These are phyloP conservation scores for Epinephelus fuscoguttatus DNA, from an alignment of 2,113 vertebrate genomes.

Conservation along the genomic window DNA sequence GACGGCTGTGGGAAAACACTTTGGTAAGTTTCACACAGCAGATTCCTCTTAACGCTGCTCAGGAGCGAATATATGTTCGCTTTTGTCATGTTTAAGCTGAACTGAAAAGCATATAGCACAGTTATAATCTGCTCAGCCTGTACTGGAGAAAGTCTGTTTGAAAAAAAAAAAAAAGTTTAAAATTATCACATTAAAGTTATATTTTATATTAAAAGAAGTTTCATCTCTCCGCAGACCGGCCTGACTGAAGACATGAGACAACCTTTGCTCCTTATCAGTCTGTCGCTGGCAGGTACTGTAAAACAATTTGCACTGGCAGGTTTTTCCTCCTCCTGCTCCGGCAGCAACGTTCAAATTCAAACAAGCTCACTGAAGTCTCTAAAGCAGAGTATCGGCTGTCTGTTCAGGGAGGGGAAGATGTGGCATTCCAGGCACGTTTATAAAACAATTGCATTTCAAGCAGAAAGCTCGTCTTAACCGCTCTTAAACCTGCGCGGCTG, in stretches of 20 bases:
- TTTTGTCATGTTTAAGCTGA: background rate
- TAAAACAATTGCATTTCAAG: conserved; percentile 46
- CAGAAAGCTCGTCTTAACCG: conserved; percentile 24
- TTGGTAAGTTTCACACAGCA: conserved; percentile 61
- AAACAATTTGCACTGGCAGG: conserved; percentile 34
- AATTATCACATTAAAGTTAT: background rate
- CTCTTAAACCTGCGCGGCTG: conserved; percentile 61
- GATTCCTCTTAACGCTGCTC: background rate
- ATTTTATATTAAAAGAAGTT: background rate
- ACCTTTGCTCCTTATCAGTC: conserved; percentile 53
- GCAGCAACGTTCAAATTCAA: background rate
- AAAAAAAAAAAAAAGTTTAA: background rate
- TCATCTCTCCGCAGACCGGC: conserved; percentile 60
- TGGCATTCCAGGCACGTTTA: conserved; percentile 57
- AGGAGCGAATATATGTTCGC: background rate
- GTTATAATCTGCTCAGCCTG: background rate
- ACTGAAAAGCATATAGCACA: background rate
- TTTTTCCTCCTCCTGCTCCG: background rate
- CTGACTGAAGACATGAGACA: conserved; percentile 80
- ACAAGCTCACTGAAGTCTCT: background rate
- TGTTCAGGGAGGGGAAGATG: conserved; percentile 1
- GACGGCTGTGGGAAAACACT: conserved; percentile 26
- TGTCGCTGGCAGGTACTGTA: conserved; percentile 77
- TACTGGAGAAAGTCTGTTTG: background rate
- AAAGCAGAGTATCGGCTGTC: conserved; percentile 1